These are phyloP conservation scores for Acrocephalus arundinaceus DNA, from an alignment of 2,113 vertebrate species.

Conservation along the genomic window DNA sequence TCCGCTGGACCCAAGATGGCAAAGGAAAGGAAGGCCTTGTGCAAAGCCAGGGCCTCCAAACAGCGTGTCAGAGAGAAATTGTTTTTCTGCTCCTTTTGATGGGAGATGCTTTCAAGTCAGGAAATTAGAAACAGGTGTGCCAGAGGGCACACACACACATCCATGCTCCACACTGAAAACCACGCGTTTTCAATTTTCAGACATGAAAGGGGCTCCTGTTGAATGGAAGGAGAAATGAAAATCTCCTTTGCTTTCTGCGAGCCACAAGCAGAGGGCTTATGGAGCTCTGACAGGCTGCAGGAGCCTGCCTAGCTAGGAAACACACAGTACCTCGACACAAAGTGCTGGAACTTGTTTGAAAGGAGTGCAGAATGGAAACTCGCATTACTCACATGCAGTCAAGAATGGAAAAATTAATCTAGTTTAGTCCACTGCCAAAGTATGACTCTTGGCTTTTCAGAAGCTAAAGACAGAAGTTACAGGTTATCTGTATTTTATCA, in stretches of 20 bases:
- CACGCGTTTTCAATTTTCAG: conserved; percentile 84
- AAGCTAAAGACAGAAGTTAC: not conserved
- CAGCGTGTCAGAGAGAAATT: conserved; percentile 87
- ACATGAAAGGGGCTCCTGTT: conserved; percentile 93
- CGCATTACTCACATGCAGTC: not conserved
- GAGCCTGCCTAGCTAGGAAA: conserved; percentile 48
- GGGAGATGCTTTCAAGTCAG: conserved; percentile 93
- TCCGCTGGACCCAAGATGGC: conserved; percentile 67
- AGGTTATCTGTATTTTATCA: not conserved
- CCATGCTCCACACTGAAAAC: conserved; percentile 81
- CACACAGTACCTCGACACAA: conserved; percentile 38
- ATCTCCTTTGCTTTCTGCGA: conserved; percentile 74
- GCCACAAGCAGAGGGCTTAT: conserved; percentile 74
- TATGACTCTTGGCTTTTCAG: not conserved
- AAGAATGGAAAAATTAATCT: not conserved
- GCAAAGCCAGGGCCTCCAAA: conserved; percentile 66
- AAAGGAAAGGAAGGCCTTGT: conserved; percentile 57
- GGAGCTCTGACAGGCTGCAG: conserved; percentile 67
- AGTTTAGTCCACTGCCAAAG: not conserved
- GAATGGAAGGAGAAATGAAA: conserved; percentile 85
- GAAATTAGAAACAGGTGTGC: conserved; percentile 97
- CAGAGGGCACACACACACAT: conserved; percentile 87
- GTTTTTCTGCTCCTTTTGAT: conserved; percentile 91
- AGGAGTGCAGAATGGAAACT: conserved; percentile 52
- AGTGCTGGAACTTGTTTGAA: conserved; percentile 48